Evolutionary conservation across 2,113 vertebrate species (phyloP), one percentile per base, ranked within the genome.

Genomic region (Myotis lucifugus): DNA sequence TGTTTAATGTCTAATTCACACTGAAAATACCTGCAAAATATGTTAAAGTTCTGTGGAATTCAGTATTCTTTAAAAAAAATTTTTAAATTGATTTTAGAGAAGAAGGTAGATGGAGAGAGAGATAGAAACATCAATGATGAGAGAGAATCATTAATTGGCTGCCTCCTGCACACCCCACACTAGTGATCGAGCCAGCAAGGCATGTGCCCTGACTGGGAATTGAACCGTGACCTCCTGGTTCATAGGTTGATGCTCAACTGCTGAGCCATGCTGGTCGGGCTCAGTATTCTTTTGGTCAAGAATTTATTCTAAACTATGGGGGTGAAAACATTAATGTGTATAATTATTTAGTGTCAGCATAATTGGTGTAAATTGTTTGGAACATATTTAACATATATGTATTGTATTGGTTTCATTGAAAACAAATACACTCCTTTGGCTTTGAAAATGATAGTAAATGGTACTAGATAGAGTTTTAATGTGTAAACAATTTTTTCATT

Each of bases 361-460:
- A 34, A 56, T 84, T 91, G 34, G 37, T 52, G 79, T n/a, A 69
- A 84, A 32, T 83, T 52, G 15, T 89, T 95, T 21, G 64, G 61
- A 50, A 48, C 3, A 37, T 85, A 32, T 72, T 96, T 40, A 88
- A 54, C 70, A 21, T 94, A 32, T 85, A 21, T 77, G 1, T 17
- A 89, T 78, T 59, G 15, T 93, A n/a, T 18, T 2, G 15, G 54
- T n/a, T 81, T 90, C 50, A 76, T 86, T 95, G 50, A 64, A 90
- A 34, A 77, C 50, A 73, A 94, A 73, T 77, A 4, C 59, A 6
- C 46, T 97, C 6, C 19, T 19, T 4, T 81, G 27, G 32, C 88
- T 86, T 88, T 84, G 50, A 61, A 95, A 93, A 70, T 95, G 52
- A 11, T 27, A n/a, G 4, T 74, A 76, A 95, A 79, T 61, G 67